phyloP scores from a whole-genome alignment of 35 echinoderm and acorn worm genomes.

The Patiria miniata region DNA sequence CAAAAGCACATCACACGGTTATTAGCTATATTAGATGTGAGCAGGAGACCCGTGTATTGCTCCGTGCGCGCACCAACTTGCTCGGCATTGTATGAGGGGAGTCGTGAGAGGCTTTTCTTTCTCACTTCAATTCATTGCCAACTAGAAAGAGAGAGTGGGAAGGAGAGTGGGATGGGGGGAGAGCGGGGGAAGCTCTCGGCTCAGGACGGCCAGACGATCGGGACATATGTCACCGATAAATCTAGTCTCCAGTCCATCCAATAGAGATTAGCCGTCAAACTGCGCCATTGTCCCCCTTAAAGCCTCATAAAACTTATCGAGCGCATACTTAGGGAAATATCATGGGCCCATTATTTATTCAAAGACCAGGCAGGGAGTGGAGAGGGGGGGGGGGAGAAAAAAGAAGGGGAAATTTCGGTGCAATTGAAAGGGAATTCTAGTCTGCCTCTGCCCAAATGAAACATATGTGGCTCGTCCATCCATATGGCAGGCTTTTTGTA shows the following conservation, averaged over 20 bases:
- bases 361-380: conserved; percentile 45
- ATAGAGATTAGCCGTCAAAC: conserved; percentile 56
- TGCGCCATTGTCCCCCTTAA: conserved; percentile 57
- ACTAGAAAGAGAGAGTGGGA: neutral
- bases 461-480: conserved; percentile 80
- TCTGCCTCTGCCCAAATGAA: conserved; percentile 70
- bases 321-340: conserved; percentile 62
- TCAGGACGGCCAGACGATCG: conserved; percentile 1
- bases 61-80: conserved; percentile 13
- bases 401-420: conserved; percentile 29
- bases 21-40: conserved; percentile 24
- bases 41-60: neutral
- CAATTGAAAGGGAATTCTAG: conserved; percentile 74
- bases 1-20: conserved; percentile 13
- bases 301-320: conserved; percentile 77
- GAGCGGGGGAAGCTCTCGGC: neutral
- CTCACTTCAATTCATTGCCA: neutral
- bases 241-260: conserved; percentile 1
- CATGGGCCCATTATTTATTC: conserved; percentile 83
- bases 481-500: conserved; percentile 83
- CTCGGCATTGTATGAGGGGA: neutral
- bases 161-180: no score
- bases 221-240: conserved; percentile 31
- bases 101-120: neutral
- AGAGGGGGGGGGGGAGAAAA: neutral